These are phyloP conservation scores for Tanypteryx hageni DNA, from an alignment of 2,888 invertebrate genomes.

Conservation along the genomic window DNA sequence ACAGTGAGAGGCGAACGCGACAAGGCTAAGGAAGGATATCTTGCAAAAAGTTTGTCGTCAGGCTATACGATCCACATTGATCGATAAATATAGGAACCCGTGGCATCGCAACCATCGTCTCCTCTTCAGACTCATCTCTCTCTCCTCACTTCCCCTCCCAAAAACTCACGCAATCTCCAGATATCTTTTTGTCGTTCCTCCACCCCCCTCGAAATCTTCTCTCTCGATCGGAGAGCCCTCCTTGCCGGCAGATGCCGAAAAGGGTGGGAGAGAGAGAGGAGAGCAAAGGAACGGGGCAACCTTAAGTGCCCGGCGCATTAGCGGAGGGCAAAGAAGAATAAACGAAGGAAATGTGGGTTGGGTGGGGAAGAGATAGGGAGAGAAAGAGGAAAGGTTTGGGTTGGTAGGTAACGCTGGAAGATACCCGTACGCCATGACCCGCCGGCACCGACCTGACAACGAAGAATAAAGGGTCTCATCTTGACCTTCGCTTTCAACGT, in stretches of 20 bases:
- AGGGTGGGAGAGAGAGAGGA: neutral
- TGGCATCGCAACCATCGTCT: neutral
- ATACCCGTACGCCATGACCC: neutral
- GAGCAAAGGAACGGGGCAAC: neutral
- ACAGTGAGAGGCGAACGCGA: too few relatives aligned
- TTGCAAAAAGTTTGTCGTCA: neutral
- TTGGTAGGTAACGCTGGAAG: neutral
- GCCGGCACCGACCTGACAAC: neutral
- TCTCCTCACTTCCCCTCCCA: neutral
- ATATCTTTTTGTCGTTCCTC: neutral
- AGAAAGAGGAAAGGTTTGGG: neutral
- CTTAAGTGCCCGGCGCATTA: constrained; percentile 56
- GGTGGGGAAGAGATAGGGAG: neutral
- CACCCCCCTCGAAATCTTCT: neutral
- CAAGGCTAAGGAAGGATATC: too few relatives aligned
- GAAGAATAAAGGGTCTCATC: neutral
- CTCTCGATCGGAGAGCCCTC: neutral
- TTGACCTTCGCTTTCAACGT: neutral
- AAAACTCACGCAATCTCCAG: constrained; percentile 34
- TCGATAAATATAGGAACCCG: neutral
- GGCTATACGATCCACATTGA: neutral
- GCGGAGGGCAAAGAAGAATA: constrained; percentile 25
- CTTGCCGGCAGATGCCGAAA: neutral
- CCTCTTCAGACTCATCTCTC: neutral
- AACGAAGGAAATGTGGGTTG: constrained; percentile 15